Evolutionary conservation across 2,113 vertebrate genomes (phyloP).

Genomic region (Lampris incognitus): DNA sequence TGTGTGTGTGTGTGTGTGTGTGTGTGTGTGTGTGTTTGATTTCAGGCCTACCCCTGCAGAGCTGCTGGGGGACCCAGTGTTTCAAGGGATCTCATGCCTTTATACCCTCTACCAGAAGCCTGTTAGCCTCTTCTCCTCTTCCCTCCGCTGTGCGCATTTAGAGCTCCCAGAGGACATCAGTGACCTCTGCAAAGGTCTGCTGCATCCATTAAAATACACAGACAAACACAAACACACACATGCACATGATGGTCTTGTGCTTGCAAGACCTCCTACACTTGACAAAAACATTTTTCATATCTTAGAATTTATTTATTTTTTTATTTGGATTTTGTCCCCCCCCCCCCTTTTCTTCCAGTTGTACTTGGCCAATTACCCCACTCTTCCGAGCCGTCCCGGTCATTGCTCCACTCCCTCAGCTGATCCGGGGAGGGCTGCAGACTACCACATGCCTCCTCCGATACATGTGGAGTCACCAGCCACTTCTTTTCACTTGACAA

Average conservation of each 20-base stretch:
- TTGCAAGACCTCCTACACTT: background rate
- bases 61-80: conserved; percentile 86
- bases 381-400: too few species aligned
- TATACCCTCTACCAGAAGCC: conserved; percentile 87
- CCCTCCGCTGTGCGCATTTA: conserved; percentile 90
- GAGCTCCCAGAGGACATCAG: conserved; percentile 93
- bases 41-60: conserved; percentile 88
- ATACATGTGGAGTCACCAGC: too few species aligned
- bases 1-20: too few species aligned
- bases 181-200: conserved; percentile 90
- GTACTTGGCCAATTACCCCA: too few species aligned
- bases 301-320: too few species aligned
- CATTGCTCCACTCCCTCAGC: too few species aligned
- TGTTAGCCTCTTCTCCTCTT: conserved; percentile 91
- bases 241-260: background rate
- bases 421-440: too few species aligned
- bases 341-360: too few species aligned
- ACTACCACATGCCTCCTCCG: too few species aligned
- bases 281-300: background rate
- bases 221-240: conserved; percentile 10
- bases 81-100: conserved; percentile 84
- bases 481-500: too few species aligned
- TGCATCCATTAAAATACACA: background rate
- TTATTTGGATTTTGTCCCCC: too few species aligned
- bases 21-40: conserved; percentile 5